Evolutionary conservation across 1,140 invertebrate genomes (phyloP), one percentile per base, ranked within the genome.

Genomic region (Chironomus tepperi): DNA sequence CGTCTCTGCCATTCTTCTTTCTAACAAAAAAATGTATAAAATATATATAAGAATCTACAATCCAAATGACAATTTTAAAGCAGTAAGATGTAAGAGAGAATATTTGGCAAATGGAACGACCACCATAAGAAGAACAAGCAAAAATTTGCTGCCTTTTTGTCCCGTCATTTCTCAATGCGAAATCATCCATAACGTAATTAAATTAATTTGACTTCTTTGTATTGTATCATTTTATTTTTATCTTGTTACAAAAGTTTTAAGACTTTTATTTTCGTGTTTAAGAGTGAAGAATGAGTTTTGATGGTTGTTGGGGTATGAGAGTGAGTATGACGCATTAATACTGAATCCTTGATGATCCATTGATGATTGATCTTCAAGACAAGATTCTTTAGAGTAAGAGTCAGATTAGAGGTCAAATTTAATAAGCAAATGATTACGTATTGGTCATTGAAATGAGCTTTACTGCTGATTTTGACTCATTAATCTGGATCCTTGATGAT

Each of bases 151-250:
- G 47, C 47, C 47, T 57, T 57, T 57, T 57, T 57, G 47, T 57
- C 47, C 47, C 47, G 47, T 57, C 47, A 57, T 57, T 57, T 57
- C 12, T 57, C 12, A 57, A 57, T n/a, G 19, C 19, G 65, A 70
- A 70, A 70, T 70, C 65, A 70, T 70, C 65, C 16, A 70, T 70
- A 70, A 70, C 16, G 65, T 70, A 70, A 70, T 70, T 70, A 70
- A 70, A 19, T 70, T 70, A 70, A 70, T 57, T 57, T 57, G 47
- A 57, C 47, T 57, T 57, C 65, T 70, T 70, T 70, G n/a, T 34
- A 34, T 34, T 34, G 24, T 34, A 34, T 34, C 24, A 34, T 34
- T 34, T 34, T 34, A 34, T 34, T 34, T n/a, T 10, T 57, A 10
- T 10, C 47, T 12, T 12, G 47, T n/a, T 12, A 57, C 47, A 57